Conservation (phyloP, 1,140 invertebrate species). For the Venturia canescens region DNA sequence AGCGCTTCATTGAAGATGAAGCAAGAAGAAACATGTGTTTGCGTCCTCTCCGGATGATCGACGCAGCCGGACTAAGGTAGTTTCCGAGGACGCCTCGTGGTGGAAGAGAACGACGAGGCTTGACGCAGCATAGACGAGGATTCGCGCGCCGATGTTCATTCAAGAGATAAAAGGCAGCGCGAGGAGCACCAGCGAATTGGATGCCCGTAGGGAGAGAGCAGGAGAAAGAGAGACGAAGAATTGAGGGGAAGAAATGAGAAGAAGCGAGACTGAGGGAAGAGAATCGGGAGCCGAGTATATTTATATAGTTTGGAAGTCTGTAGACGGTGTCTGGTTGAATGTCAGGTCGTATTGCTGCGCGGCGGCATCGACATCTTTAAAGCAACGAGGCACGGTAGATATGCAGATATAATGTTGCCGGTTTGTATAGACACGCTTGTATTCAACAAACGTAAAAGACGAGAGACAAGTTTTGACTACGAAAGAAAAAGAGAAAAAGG, state of each 20-base stretch:
- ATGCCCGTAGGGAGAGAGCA: not conserved
- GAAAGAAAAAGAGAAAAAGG: not conserved
- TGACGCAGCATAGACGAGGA: not conserved
- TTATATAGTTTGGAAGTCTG: not conserved
- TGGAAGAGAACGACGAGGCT: not conserved
- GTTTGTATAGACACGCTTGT: not conserved
- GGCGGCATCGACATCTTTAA: not conserved
- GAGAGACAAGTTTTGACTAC: not conserved
- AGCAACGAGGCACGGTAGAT: not conserved
- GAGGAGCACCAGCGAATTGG: not conserved
- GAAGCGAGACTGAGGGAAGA: not conserved
- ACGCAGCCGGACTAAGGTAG: not conserved
- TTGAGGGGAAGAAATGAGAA: not conserved
- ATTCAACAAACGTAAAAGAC: not conserved
- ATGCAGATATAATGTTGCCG: not conserved
- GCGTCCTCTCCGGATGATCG: not conserved
- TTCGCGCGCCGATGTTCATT: constrained; percentile 14
- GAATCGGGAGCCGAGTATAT: not conserved
- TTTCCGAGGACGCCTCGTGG: not conserved
- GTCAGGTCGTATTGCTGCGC: not conserved
- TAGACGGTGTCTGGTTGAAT: constrained; percentile 4
- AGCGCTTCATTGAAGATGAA: not conserved
- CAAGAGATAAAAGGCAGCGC: not conserved
- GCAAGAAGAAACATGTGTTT: not conserved
- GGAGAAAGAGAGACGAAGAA: not conserved